phyloP scores from a whole-genome alignment of 1,140 invertebrate species.

The Nasonia longicornis region DNA sequence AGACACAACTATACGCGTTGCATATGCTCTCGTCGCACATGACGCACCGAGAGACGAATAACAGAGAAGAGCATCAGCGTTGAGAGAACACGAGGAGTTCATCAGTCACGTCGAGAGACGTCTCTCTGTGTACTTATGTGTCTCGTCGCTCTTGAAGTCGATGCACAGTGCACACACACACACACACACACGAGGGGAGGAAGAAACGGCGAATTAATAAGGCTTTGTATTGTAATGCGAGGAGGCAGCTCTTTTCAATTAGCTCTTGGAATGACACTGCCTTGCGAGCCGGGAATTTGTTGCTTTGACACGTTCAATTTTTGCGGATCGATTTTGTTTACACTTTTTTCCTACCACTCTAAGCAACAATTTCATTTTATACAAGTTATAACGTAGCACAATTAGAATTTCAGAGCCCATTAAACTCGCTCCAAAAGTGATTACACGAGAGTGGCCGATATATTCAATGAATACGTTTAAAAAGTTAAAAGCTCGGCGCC shows the following conservation, averaged over 20 bases:
- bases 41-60: background rate
- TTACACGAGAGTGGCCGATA: too few species aligned
- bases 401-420: background rate
- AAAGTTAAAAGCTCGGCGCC: background rate
- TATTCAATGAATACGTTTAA: background rate
- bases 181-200: background rate
- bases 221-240: slow-evolving; percentile 23
- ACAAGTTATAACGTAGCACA: too few species aligned
- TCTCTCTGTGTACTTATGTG: background rate
- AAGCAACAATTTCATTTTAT: background rate
- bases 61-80: too few species aligned
- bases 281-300: background rate
- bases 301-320: background rate
- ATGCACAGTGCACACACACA: background rate
- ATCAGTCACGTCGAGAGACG: background rate
- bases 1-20: background rate
- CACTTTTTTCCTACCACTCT: too few species aligned
- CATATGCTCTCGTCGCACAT: background rate
- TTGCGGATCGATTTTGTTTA: too few species aligned
- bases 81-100: background rate
- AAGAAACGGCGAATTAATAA: background rate
- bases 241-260: slow-evolving; percentile 19
- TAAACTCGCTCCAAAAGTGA: too few species aligned
- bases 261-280: background rate
- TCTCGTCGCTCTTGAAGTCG: background rate